These are phyloP conservation scores for Prostheceraeus crozeri DNA, from an alignment of 2,888 invertebrate species.

Conservation along the genomic window DNA sequence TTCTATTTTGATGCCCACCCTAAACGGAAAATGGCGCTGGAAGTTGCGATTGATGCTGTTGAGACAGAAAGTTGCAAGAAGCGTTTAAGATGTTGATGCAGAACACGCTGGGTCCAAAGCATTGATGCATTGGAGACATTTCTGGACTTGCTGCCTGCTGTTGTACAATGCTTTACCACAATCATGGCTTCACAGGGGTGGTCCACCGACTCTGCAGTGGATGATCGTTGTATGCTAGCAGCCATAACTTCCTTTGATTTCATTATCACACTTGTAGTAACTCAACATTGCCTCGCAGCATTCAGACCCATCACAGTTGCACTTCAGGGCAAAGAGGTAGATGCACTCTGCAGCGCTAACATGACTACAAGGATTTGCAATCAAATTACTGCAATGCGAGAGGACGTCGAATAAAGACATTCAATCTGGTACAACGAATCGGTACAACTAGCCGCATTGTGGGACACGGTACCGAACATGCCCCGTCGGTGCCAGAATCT, in stretches of 20 bases:
- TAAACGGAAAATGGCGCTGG: not conserved
- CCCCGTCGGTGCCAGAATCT: no score
- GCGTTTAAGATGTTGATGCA: conserved; percentile 13
- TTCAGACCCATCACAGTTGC: not conserved
- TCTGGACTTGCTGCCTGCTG: not conserved
- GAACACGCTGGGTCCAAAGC: conserved; percentile 12
- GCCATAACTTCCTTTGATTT: conserved; percentile 14
- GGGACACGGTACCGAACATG: no score
- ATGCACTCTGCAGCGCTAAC: no score
- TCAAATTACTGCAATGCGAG: no score
- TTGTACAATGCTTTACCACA: not conserved
- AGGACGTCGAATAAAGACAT: no score
- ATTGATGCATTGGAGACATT: conserved; percentile 21
- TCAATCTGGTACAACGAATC: no score
- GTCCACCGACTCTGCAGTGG: not conserved
- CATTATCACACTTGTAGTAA: not conserved
- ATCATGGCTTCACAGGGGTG: no score
- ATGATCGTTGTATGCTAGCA: conserved; percentile 10
- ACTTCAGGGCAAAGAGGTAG: no score
- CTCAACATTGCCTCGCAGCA: not conserved
- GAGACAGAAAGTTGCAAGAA: not conserved
- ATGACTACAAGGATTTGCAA: no score
- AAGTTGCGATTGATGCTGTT: not conserved
- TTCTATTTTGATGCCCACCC: conserved; percentile 21
- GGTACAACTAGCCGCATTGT: no score